These are phyloP conservation scores for Aethina tumida DNA, from an alignment of 1,140 invertebrate genomes.

Conservation along the genomic window DNA sequence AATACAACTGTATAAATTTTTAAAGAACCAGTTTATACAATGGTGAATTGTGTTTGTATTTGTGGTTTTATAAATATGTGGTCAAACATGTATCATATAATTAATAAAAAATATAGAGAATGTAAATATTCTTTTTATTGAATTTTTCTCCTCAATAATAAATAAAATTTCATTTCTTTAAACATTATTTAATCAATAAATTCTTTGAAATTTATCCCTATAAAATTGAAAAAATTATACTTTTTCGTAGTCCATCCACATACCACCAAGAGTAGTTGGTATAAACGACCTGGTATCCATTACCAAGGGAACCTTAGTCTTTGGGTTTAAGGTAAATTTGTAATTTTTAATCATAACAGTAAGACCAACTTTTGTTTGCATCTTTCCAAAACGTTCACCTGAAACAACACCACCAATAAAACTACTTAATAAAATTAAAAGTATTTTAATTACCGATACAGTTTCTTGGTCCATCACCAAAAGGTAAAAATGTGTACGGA, in stretches of 20 bases:
- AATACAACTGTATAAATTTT: too few relatives aligned
- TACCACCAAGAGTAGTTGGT: slow-evolving; percentile 3
- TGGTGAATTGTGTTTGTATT: too few relatives aligned
- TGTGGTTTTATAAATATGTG: too few relatives aligned
- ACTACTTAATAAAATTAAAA: slow-evolving; percentile 1
- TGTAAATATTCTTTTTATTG: too few relatives aligned
- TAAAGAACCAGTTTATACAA: too few relatives aligned
- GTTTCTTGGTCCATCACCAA: slow-evolving; percentile 47
- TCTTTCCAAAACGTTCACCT: slow-evolving; percentile 22
- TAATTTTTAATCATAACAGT: slow-evolving; percentile 13
- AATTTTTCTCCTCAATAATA: too few relatives aligned
- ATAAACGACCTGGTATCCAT: slow-evolving; percentile 7
- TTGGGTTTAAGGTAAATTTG: slow-evolving; percentile 7
- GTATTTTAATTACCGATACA: slow-evolving; percentile 39
- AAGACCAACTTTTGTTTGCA: slow-evolving; percentile 26
- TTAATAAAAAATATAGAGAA: too few relatives aligned
- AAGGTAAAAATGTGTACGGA: slow-evolving; percentile 41
- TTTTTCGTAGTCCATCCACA: slow-evolving; percentile 12
- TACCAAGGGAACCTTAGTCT: slow-evolving; percentile 7
- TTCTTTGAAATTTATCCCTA: too few relatives aligned
- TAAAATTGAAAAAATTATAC: too few relatives aligned
- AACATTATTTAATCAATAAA: too few relatives aligned
- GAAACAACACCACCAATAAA: slow-evolving; percentile 1
- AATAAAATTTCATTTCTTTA: too few relatives aligned
- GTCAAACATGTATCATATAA: too few relatives aligned